These are phyloP conservation scores for Geococcyx californianus DNA, from an alignment of 2,113 vertebrate genomes.

Conservation along the genomic window DNA sequence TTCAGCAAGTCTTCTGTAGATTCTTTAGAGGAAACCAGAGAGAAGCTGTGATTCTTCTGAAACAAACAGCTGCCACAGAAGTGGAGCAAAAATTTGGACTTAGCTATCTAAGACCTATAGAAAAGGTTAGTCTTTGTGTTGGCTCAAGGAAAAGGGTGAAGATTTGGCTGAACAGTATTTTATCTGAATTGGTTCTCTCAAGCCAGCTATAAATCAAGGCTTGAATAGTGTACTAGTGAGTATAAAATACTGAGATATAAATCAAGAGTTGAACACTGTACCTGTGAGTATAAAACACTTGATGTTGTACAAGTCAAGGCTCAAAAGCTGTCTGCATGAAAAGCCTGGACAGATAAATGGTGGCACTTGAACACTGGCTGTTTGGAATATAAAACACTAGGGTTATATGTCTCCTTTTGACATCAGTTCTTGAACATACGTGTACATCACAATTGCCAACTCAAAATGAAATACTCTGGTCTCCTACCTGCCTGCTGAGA, in stretches of 20 bases:
- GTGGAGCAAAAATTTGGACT: neutral
- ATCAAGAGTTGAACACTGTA: conserved; percentile 41
- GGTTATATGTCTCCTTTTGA: neutral
- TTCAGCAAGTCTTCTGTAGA: neutral
- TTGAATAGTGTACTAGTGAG: neutral
- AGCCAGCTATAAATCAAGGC: conserved; percentile 31
- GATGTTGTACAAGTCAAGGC: conserved; percentile 31
- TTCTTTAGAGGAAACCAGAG: neutral
- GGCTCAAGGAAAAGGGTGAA: neutral
- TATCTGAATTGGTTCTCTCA: conserved; percentile 48
- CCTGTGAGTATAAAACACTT: conserved; percentile 63
- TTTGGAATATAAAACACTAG: conserved; percentile 11
- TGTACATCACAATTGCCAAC: neutral
- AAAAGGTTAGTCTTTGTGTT: neutral
- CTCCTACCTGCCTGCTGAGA: neutral
- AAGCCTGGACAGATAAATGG: conserved; percentile 51
- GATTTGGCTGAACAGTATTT: conserved; percentile 31
- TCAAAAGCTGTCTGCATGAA: conserved; percentile 13
- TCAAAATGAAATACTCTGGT: neutral
- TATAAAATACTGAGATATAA: conserved; percentile 40
- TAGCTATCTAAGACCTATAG: neutral
- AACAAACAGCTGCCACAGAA: neutral
- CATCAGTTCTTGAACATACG: neutral
- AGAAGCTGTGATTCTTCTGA: neutral
- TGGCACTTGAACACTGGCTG: neutral